A percentile compares a stretch with the other conserved stretches of the same genome.
phyloP scores from a whole-genome alignment of 2,888 invertebrate genomes.

The Germaria angustata region DNA sequence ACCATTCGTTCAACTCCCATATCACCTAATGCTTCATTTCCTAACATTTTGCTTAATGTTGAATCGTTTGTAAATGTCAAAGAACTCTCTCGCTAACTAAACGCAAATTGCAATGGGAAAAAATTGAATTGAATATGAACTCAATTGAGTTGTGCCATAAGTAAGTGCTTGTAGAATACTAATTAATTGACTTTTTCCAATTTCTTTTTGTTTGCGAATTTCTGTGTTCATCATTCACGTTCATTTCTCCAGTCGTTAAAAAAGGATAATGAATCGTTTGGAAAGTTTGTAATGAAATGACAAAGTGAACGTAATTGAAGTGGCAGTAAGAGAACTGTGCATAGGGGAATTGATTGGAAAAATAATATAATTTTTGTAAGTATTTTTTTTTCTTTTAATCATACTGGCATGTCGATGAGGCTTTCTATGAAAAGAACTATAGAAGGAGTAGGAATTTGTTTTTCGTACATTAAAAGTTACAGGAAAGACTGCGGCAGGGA shows the following conservation, averaged over 20 bases:
- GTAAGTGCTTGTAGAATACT: constrained; percentile 14
- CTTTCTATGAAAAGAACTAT: too few species aligned
- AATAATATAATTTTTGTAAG: not conserved
- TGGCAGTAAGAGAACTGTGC: not conserved
- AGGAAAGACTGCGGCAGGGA: too few species aligned
- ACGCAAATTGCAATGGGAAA: constrained; percentile 9
- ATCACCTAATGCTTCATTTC: not conserved
- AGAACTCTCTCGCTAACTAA: not conserved
- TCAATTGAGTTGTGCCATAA: constrained; percentile 3
- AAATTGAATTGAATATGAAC: constrained; percentile 29
- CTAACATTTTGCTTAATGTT: not conserved
- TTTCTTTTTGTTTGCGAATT: not conserved
- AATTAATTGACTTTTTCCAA: constrained; percentile 39
- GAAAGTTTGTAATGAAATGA: not conserved
- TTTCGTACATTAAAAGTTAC: too few species aligned
- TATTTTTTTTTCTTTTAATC: too few species aligned
- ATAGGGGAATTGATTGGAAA: not conserved
- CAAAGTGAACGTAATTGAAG: not conserved
- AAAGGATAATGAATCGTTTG: not conserved
- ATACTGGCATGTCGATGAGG: too few species aligned
- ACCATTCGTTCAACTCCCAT: not conserved
- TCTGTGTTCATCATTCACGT: not conserved
- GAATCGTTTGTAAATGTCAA: constrained; percentile 15
- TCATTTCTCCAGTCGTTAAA: not conserved
- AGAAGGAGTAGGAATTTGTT: too few species aligned